Evolutionary conservation across 2,797 vertebrate species (phyloP).

Genomic region (Hylomyscus alleni): DNA sequence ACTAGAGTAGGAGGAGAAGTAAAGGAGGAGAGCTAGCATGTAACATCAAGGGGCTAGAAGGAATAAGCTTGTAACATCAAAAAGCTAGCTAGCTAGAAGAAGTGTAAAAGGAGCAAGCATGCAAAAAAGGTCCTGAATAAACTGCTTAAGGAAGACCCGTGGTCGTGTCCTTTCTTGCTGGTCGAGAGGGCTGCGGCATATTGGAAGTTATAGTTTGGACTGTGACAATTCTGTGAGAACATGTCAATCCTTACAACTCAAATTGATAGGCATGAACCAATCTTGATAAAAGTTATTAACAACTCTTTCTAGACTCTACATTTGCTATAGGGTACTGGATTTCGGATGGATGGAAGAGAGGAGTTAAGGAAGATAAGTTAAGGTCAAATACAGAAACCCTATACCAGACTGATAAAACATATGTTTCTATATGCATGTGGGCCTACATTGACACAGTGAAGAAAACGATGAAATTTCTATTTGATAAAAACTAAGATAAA

Average conservation of each 20-base stretch:
- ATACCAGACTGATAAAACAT: not conserved
- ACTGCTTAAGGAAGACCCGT: too few species aligned
- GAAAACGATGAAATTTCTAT: not conserved
- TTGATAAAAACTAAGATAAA: not conserved
- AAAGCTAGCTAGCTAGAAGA: too few species aligned
- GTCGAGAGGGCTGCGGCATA: too few species aligned
- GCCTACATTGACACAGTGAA: not conserved
- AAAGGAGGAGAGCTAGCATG: too few species aligned
- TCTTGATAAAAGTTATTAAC: not conserved
- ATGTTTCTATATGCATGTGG: not conserved
- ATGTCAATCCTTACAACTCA: not conserved
- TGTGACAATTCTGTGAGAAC: not conserved
- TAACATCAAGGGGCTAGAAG: too few species aligned
- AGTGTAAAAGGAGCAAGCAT: too few species aligned
- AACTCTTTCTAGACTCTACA: constrained; percentile 19
- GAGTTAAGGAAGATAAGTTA: not conserved
- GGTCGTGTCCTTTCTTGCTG: too few species aligned
- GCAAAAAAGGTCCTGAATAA: too few species aligned
- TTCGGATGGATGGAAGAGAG: not conserved
- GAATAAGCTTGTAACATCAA: too few species aligned
- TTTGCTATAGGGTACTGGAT: not conserved
- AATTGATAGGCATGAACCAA: not conserved
- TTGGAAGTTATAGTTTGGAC: not conserved
- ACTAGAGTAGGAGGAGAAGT: too few species aligned
- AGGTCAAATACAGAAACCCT: not conserved